phyloP scores from a whole-genome alignment of 2,888 invertebrate genomes.

The Drosophila atroscutellata region DNA sequence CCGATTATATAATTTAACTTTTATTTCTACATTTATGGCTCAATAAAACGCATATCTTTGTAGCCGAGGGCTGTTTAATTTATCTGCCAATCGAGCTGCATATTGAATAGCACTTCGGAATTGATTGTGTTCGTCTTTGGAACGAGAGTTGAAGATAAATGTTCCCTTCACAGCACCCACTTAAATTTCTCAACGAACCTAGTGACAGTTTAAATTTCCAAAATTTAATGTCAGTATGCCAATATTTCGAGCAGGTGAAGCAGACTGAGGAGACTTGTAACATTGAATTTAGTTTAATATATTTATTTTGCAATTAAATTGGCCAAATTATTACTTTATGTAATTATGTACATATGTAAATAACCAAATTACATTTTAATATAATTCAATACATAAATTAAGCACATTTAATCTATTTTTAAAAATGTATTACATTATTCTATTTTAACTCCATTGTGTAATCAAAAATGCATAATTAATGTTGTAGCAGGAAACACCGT shows the following conservation, averaged over 20 bases:
- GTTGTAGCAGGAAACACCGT: not conserved
- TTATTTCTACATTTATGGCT: constrained; percentile 76
- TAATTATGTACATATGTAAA: not conserved
- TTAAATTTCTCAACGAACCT: constrained; percentile 8
- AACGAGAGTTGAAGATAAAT: constrained; percentile 47
- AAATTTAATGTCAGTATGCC: constrained; percentile 15
- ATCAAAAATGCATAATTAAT: not conserved
- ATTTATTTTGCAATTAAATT: constrained; percentile 23
- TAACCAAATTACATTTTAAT: not conserved
- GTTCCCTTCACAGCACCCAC: constrained; percentile 55
- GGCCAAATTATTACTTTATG: constrained; percentile 23
- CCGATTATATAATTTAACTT: constrained; percentile 72
- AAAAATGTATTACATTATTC: not conserved
- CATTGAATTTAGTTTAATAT: constrained; percentile 5
- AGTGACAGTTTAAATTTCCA: constrained; percentile 15
- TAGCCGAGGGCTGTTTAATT: constrained; percentile 49
- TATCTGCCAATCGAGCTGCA: constrained; percentile 53
- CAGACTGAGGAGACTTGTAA: constrained; percentile 6
- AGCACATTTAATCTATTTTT: not conserved
- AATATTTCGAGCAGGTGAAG: not conserved
- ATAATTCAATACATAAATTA: not conserved
- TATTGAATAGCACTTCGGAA: constrained; percentile 56
- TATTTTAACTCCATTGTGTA: not conserved
- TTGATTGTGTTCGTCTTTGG: constrained; percentile 43
- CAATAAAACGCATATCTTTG: constrained; percentile 63